These are phyloP conservation scores for Oncorhynchus nerka DNA, from an alignment of 2,113 vertebrate species.

Conservation along the genomic window DNA sequence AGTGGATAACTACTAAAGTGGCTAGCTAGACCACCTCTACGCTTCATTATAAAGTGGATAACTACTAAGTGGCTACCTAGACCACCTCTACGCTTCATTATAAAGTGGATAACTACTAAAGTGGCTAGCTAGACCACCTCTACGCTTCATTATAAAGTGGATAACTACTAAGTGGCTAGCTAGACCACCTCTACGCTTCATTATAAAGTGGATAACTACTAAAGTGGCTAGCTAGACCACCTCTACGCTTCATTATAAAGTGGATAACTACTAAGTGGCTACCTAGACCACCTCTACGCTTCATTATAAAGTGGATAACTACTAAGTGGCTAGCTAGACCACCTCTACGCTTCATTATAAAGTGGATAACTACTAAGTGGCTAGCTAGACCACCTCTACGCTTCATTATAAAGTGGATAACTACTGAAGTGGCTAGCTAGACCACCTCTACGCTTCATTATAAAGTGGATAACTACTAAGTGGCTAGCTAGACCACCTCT, in stretches of 20 bases:
- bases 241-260: too few relatives aligned
- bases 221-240: background rate
- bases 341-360: too few relatives aligned
- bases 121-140: background rate
- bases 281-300: background rate
- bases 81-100: background rate
- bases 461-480: too few relatives aligned
- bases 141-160: too few relatives aligned
- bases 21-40: background rate
- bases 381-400: too few relatives aligned
- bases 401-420: background rate
- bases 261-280: too few relatives aligned
- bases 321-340: background rate
- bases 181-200: background rate
- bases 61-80: too few relatives aligned
- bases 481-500: too few relatives aligned
- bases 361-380: too few relatives aligned
- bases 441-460: too few relatives aligned
- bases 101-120: background rate
- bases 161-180: too few relatives aligned
- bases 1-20: background rate
- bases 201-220: background rate
- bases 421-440: background rate
- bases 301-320: background rate
- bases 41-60: too few relatives aligned